These are phyloP conservation scores for Phalloptychus januarius DNA, from an alignment of 2,797 vertebrate species.

Conservation along the genomic window DNA sequence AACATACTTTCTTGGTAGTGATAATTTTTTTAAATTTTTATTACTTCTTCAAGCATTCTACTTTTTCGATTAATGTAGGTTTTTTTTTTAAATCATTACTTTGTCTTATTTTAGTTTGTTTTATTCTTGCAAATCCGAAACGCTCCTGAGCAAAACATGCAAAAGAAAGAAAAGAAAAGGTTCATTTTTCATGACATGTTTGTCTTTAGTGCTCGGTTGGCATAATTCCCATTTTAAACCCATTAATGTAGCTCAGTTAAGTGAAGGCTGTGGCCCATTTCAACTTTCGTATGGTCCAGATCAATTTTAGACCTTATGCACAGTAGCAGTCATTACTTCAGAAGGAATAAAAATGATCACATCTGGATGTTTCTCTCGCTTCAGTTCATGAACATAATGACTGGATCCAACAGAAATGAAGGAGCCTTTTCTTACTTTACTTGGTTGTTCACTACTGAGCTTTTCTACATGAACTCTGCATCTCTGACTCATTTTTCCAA, in stretches of 20 bases:
- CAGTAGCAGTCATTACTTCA: slow-evolving; percentile 48
- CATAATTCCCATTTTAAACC: slow-evolving; percentile 37
- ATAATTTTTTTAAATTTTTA: neutral
- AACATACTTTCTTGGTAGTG: neutral
- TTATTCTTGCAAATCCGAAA: neutral
- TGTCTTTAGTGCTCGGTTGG: slow-evolving; percentile 27
- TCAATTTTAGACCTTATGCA: slow-evolving; percentile 54
- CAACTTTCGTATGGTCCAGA: slow-evolving; percentile 23
- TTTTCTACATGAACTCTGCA: slow-evolving; percentile 43
- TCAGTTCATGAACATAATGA: slow-evolving; percentile 65
- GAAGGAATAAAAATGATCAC: slow-evolving; percentile 50
- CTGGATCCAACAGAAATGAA: slow-evolving; percentile 40
- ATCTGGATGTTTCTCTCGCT: slow-evolving; percentile 62
- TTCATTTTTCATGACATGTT: neutral
- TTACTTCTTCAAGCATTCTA: neutral
- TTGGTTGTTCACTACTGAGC: slow-evolving; percentile 43
- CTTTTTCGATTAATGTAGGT: neutral
- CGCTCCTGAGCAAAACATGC: neutral
- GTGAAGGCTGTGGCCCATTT: slow-evolving; percentile 34
- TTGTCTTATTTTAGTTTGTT: neutral
- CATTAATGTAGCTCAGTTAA: slow-evolving; percentile 52
- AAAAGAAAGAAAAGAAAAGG: neutral
- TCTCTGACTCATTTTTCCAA: slow-evolving; percentile 31
- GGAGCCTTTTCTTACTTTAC: slow-evolving; percentile 59
- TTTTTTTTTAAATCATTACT: neutral